Conservation (phyloP, 2,113 vertebrate species). For the Himantopus leucocephalus region DNA sequence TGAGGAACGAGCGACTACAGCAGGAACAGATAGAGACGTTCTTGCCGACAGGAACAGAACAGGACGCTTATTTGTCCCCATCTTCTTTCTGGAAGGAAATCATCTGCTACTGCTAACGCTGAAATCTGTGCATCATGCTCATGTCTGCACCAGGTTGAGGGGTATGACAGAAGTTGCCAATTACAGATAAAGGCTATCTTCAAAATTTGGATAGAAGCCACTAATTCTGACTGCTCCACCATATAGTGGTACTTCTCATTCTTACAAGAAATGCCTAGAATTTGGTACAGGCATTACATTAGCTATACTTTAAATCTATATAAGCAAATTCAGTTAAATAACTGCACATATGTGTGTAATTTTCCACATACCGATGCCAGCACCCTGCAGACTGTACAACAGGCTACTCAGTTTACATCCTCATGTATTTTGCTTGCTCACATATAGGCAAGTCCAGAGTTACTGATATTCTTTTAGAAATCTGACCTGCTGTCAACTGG, state of each 20-base stretch:
- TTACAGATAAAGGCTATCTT: background rate
- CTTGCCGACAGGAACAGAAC: slow-evolving; percentile 22
- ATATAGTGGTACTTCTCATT: background rate
- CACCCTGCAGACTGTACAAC: background rate
- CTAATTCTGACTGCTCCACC: background rate
- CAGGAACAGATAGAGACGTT: background rate
- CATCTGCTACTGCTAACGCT: background rate
- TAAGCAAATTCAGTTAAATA: background rate
- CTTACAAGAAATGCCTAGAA: background rate
- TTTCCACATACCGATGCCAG: slow-evolving; percentile 8
- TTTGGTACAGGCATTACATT: background rate
- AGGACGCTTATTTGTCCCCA: background rate
- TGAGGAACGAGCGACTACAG: background rate
- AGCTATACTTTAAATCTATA: background rate
- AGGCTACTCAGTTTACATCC: slow-evolving; percentile 5
- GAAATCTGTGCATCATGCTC: background rate
- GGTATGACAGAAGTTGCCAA: background rate
- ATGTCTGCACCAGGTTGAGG: background rate
- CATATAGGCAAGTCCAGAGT: background rate
- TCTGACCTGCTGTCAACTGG: background rate
- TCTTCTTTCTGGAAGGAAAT: slow-evolving; percentile 25
- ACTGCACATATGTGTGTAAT: background rate
- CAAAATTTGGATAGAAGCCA: background rate
- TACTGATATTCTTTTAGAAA: background rate
- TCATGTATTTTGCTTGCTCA: background rate